Evolutionary conservation across 2,888 invertebrate genomes (phyloP), one percentile per base, ranked within the genome.

Genomic region (Nebria brevicollis): DNA sequence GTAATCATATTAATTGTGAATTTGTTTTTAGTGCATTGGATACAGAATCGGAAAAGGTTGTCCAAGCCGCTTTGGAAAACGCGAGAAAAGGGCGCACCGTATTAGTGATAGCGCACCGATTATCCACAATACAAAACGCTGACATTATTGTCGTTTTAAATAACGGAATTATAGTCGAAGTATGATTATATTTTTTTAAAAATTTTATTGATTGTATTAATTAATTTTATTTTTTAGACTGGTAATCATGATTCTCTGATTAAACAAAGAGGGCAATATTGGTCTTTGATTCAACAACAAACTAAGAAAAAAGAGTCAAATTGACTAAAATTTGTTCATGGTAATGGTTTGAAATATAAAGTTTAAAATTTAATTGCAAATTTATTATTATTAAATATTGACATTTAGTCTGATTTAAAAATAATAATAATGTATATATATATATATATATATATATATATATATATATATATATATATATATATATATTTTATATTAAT

Each of bases 21-120:
- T 83, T 76, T 83, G 82, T 83, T 89, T 88, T 3, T 87, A 97
- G 97, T 90, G 98, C 98, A 0, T 89, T 98, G 83, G 98, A 98
- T 90, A 94, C 97, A 0, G 96, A 97, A 84, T 97, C 97, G 76
- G 98, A 98, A 89, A 93, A 95, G 85, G 91, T 95, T 42, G 98
- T 98, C 0, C 97, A 98, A 86, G 93, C 93, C 68, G 97, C 98
- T 0, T 87, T 98, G 74, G 98, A 98, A 86, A 92, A 92, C 10
- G 97, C 95, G 0, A 93, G 95, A 6, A 92, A 93, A 85, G 96
- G 97, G 1, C 92, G 97, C 82, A 98, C 98, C 0, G 97, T 97
- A 0, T 89, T 99, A n/a, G 94, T 98, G 0, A 98, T 99, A 84
- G 98, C 98, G 2, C 98, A 98, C 88, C 91, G 98, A 41, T 90